Evolutionary conservation across 2,113 vertebrate genomes (phyloP).

Genomic region (Amphiprion ocellaris): DNA sequence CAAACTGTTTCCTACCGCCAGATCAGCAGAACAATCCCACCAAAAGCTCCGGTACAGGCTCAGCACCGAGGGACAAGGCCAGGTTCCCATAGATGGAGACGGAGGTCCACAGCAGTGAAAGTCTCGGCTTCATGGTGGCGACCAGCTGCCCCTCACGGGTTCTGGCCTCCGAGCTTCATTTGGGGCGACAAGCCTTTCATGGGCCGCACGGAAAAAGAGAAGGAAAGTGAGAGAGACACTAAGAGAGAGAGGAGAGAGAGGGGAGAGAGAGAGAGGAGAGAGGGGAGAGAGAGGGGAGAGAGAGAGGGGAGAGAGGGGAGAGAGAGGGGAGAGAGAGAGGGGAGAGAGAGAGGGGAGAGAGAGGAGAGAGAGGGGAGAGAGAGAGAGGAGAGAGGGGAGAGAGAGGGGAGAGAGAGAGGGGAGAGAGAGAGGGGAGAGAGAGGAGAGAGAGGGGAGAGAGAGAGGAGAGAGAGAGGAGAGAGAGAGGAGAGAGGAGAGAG

Average conservation of each 20-base stretch:
- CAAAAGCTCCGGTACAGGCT: conserved; percentile 23
- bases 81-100: conserved; percentile 38
- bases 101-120: conserved; percentile 41
- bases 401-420: conserved; percentile 45
- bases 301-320: conserved; percentile 63
- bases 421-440: conserved; percentile 27
- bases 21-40: conserved; percentile 30
- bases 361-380: not conserved
- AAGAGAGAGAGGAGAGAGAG: conserved; percentile 59
- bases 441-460: conserved; percentile 42
- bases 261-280: not conserved
- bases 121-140: conserved; percentile 47
- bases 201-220: conserved; percentile 29
- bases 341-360: conserved; percentile 55
- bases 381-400: conserved; percentile 37
- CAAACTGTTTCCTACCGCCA: not conserved
- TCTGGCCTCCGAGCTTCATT: conserved; percentile 59
- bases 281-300: not conserved
- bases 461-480: no score
- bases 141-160: conserved; percentile 39
- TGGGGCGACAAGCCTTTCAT: conserved; percentile 74
- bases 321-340: not conserved
- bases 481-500: no score
- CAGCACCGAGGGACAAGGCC: conserved; percentile 13
- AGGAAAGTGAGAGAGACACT: conserved; percentile 27